Percentiles rank a stretch among this genome's conserved stretches.
phyloP scores from a whole-genome alignment of 1,140 invertebrate genomes.

The Trinorchestia longiramus region DNA sequence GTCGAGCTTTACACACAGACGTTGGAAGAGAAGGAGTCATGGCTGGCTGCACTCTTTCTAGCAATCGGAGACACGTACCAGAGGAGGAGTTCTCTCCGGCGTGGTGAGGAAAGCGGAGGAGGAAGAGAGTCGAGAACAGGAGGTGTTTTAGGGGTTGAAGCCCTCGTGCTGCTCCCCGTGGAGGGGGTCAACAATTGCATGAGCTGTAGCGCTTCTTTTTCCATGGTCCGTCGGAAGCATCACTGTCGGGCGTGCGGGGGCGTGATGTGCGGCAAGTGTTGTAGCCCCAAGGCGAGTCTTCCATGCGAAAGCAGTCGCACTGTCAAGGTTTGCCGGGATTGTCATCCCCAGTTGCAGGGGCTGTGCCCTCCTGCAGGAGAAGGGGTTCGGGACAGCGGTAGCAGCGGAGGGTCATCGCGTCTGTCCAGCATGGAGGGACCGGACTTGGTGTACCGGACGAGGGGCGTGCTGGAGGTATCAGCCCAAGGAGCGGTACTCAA shows the following conservation, averaged over 20 bases:
- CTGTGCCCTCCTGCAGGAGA: slow-evolving; percentile 60
- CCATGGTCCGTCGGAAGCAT: slow-evolving; percentile 74
- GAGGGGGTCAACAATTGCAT: slow-evolving; percentile 73
- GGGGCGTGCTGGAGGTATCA: slow-evolving; percentile 72
- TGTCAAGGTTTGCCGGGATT: slow-evolving; percentile 73
- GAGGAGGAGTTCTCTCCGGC: slow-evolving; percentile 71
- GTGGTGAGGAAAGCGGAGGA: slow-evolving; percentile 65
- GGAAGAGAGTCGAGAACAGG: not conserved
- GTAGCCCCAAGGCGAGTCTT: slow-evolving; percentile 72
- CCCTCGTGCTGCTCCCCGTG: slow-evolving; percentile 69
- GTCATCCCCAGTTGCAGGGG: slow-evolving; percentile 69
- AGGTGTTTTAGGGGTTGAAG: slow-evolving; percentile 67
- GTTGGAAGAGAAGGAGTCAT: slow-evolving; percentile 72
- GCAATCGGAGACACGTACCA: slow-evolving; percentile 71
- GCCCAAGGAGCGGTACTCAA: slow-evolving; percentile 74
- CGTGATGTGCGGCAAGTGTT: slow-evolving; percentile 74
- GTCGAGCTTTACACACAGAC: slow-evolving; percentile 75
- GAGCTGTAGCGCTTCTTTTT: slow-evolving; percentile 73
- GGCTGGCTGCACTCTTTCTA: slow-evolving; percentile 71
- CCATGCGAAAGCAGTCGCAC: slow-evolving; percentile 71
- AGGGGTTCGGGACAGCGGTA: slow-evolving; percentile 59
- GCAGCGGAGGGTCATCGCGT: slow-evolving; percentile 60
- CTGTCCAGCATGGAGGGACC: slow-evolving; percentile 58
- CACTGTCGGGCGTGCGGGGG: slow-evolving; percentile 76
- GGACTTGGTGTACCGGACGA: slow-evolving; percentile 67